Evolutionary conservation across 2,113 vertebrate genomes (phyloP).

Genomic region (Sebastes schlegelii): DNA sequence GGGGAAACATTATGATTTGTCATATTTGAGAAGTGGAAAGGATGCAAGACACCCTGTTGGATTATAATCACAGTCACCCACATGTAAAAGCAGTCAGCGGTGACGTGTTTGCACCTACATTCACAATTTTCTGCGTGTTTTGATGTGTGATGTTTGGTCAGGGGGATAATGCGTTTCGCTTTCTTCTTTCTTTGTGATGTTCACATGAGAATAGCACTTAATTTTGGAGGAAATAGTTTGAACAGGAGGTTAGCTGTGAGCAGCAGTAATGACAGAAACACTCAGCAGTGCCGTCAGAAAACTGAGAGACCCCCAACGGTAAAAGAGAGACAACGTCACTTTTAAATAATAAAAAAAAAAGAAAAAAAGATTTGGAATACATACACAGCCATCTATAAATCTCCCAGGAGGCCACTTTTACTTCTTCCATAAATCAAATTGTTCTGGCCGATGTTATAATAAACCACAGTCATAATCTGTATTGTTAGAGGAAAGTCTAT

Average conservation of each 20-base stretch:
- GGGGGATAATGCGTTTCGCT: constrained; percentile 40
- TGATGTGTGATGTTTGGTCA: constrained; percentile 46
- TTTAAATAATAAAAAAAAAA: neutral
- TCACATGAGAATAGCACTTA: constrained; percentile 55
- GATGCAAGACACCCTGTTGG: neutral
- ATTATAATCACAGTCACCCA: neutral
- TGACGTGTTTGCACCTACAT: constrained; percentile 16
- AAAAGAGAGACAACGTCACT: neutral
- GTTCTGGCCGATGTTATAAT: neutral
- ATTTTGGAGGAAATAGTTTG: constrained; percentile 36
- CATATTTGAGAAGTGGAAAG: constrained; percentile 21
- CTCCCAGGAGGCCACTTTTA: constrained; percentile 5
- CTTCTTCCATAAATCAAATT: constrained; percentile 29
- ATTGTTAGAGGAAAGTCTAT: constrained; percentile 23
- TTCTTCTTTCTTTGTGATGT: constrained; percentile 10
- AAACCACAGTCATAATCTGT: constrained; percentile 31
- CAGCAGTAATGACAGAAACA: constrained; percentile 14
- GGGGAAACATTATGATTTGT: neutral
- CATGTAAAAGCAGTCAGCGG: constrained; percentile 1
- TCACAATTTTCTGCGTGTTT: constrained; percentile 18
- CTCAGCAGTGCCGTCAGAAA: constrained; percentile 8
- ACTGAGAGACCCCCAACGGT: neutral
- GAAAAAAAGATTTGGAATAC: neutral
- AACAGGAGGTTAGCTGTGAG: constrained; percentile 29
- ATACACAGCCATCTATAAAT: constrained; percentile 11